These are phyloP conservation scores for Penaeus vannamei DNA, from an alignment of 1,140 invertebrate genomes.

Conservation along the genomic window DNA sequence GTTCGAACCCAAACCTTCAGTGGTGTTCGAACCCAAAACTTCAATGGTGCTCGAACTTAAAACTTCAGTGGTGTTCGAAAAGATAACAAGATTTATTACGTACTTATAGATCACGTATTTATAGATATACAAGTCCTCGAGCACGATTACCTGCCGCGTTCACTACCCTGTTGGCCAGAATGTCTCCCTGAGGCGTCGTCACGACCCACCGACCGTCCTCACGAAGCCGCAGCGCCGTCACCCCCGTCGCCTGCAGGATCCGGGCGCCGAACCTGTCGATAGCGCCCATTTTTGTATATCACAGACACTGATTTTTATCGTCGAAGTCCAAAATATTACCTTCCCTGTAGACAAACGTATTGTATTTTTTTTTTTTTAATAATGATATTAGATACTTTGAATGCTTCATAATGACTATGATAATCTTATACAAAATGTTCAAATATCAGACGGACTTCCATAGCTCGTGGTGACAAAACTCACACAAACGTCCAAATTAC, in stretches of 20 bases:
- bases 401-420: too few species aligned
- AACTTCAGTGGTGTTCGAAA: too few species aligned
- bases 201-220: slow-evolving; percentile 71
- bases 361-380: too few species aligned
- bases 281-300: neutral
- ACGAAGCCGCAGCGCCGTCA: slow-evolving; percentile 68
- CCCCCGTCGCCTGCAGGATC: slow-evolving; percentile 68
- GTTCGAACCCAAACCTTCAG: neutral
- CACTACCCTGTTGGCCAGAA: slow-evolving; percentile 70
- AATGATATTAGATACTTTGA: too few species aligned
- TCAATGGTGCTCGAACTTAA: neutral
- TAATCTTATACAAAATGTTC: too few species aligned
- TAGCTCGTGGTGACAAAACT: too few species aligned
- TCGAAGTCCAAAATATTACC: neutral
- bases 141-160: slow-evolving; percentile 71
- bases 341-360: neutral
- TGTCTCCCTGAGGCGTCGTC: slow-evolving; percentile 69
- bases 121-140: neutral
- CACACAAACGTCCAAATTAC: too few species aligned
- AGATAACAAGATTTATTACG: too few species aligned
- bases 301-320: neutral
- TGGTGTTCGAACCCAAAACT: neutral
- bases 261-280: slow-evolving; percentile 69
- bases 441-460: too few species aligned
- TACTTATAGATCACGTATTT: slow-evolving; percentile 15